These are phyloP conservation scores for Troglohyphantes excavatus DNA, from an alignment of 2,888 invertebrate genomes.

Conservation along the genomic window DNA sequence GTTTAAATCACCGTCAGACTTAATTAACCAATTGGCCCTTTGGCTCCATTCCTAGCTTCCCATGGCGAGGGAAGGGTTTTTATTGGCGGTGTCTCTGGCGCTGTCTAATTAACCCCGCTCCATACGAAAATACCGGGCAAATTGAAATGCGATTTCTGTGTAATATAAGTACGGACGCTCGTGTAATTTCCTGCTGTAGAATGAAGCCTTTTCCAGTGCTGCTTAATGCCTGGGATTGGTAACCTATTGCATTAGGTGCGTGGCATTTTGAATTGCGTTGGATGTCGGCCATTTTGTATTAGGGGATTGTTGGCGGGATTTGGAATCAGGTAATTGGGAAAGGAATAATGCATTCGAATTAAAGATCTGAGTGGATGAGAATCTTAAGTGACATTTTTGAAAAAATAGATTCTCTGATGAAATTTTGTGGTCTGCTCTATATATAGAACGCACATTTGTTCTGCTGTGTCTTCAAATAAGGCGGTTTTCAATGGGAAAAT, in stretches of 20 bases:
- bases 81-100: conserved; percentile 31
- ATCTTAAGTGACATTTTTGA: too few relatives aligned
- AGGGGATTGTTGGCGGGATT: too few relatives aligned
- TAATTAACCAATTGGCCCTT: conserved; percentile 70
- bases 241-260: neutral
- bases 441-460: too few relatives aligned
- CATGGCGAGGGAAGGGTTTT: conserved; percentile 49
- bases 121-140: conserved; percentile 21
- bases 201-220: conserved; percentile 9
- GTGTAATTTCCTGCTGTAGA: conserved; percentile 23
- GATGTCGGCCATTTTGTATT: neutral
- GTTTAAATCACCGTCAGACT: conserved; percentile 66
- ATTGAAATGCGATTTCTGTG: conserved; percentile 35
- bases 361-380: too few relatives aligned
- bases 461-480: too few relatives aligned
- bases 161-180: conserved; percentile 17
- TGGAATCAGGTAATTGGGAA: too few relatives aligned
- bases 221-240: conserved; percentile 11
- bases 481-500: too few relatives aligned
- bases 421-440: too few relatives aligned
- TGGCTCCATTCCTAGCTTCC: conserved; percentile 35
- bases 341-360: too few relatives aligned
- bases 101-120: conserved; percentile 45
- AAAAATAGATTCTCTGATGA: too few relatives aligned
- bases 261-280: neutral